A percentile compares a stretch with the other conserved stretches of the same genome.
Evolutionary conservation across 2,797 vertebrate genomes (phyloP).

Genomic region (Sebastes melanostomus): DNA sequence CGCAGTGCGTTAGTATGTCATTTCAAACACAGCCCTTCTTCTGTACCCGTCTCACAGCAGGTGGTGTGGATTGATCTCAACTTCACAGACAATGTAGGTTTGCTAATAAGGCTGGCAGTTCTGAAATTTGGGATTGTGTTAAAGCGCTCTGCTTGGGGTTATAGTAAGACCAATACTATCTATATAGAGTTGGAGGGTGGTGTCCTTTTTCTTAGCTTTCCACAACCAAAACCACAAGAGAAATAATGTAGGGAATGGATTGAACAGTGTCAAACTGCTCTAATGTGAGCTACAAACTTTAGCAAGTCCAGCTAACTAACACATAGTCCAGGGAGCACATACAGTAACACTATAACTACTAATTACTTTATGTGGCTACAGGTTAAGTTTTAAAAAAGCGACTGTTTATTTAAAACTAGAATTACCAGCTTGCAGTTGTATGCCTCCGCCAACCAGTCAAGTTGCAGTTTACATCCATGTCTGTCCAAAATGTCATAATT

Average conservation of each 20-base stretch:
- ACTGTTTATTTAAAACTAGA: neutral
- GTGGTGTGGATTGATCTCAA: neutral
- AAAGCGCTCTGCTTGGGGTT: neutral
- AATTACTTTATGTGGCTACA: neutral
- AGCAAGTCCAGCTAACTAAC: neutral
- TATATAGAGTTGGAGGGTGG: neutral
- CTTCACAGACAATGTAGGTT: neutral
- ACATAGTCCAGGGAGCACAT: neutral
- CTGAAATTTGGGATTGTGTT: neutral
- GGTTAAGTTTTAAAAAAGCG: neutral
- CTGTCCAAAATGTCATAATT: no score
- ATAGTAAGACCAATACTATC: neutral
- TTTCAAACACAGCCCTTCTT: neutral
- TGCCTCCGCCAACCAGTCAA: neutral
- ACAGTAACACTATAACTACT: neutral
- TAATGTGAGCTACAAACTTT: neutral
- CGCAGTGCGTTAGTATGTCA: neutral
- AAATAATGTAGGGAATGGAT: neutral
- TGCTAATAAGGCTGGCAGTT: neutral
- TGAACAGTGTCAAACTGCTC: neutral
- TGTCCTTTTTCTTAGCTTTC: neutral
- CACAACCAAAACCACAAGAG: neutral
- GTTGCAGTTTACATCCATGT: no score
- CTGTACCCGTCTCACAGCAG: neutral
- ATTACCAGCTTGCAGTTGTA: no score